Evolutionary conservation across 1,140 invertebrate genomes (phyloP).

Genomic region (Bombus cullumanus): DNA sequence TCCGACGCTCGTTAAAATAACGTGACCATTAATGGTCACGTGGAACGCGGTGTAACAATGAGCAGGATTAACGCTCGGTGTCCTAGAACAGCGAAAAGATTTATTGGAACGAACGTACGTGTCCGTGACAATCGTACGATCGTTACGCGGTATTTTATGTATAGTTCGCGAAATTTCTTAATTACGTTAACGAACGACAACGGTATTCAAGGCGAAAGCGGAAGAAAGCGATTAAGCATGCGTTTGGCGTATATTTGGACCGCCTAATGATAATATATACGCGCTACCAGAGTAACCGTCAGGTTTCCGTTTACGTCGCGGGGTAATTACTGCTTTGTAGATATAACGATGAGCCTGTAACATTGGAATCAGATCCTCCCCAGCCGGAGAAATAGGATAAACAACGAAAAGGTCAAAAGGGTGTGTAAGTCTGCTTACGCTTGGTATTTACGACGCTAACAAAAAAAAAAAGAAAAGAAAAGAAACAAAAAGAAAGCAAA

Average conservation of each 20-base stretch:
- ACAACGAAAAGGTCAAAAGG: not conserved
- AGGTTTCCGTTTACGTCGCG: constrained; percentile 12
- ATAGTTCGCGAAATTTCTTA: not conserved
- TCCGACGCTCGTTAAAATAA: constrained; percentile 21
- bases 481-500: not conserved
- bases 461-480: not conserved
- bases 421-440: not conserved
- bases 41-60: not conserved
- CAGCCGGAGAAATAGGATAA: not conserved
- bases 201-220: not conserved
- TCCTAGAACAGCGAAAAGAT: not conserved
- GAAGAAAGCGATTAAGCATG: not conserved
- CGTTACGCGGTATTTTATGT: not conserved
- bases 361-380: too few species aligned
- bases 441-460: not conserved
- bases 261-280: constrained; percentile 25
- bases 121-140: not conserved
- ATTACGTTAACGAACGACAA: not conserved
- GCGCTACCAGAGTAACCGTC: constrained; percentile 15
- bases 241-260: not conserved
- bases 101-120: not conserved
- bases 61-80: not conserved
- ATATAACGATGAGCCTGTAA: too few species aligned
- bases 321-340: constrained; percentile 1
- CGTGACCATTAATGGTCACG: constrained; percentile 19